Base-by-base conservation (phyloP, 2,113 vertebrate genomes). In the Sinocyclocheilus maitianheensis region DNA sequence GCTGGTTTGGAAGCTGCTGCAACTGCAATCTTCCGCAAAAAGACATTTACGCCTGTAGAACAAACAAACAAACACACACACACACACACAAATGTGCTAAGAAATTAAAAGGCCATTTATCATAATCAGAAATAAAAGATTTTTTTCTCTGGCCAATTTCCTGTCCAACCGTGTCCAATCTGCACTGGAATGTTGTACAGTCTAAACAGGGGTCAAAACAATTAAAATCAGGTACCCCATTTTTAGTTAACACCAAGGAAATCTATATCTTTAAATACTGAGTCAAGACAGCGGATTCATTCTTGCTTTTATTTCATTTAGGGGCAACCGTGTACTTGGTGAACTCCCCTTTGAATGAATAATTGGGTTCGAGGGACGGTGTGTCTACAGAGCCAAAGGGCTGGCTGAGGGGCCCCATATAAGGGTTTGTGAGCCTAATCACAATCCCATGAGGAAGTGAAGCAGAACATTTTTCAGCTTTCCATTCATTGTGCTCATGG, bases 1-100 rank as follows among this genome's bases (percentile, higher is more conserved):
- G 95, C 90, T 0, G 97, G 97, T 88, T 97, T 97, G 37, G 97
- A 96, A 0, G 97, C 97, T 0, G 97, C 97, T 0, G 95, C 93
- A 91, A 96, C 96, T 0, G 97, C 97, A 0, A 98, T 98, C 93
- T 98, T 98, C 88, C 97, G 91, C 88, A 98, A 91, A 92, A 99
- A 96, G 91, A 98, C 77, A 0, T 97, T 97, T 74, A 98, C 97
- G 0, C 96, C 97, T 99, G 77, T 11, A 48, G 82, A 67, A 83
- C 20, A 34, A 34, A 34, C 30, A 30, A 34, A 3, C 30, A 30
- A 30, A 82, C 84, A 86, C 14, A 88, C 63, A 76, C 69, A 76
- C 69, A 86, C 14, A 88, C 63, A 76, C 69, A 76, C 69, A 87
- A 12, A 86, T 48, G 85, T 20, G 78, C 5, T 12, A 58, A 20